A percentile compares a stretch with the other conserved stretches of the same genome.
Evolutionary conservation across 2,113 vertebrate genomes (phyloP).

Genomic region (Loxodonta africana): DNA sequence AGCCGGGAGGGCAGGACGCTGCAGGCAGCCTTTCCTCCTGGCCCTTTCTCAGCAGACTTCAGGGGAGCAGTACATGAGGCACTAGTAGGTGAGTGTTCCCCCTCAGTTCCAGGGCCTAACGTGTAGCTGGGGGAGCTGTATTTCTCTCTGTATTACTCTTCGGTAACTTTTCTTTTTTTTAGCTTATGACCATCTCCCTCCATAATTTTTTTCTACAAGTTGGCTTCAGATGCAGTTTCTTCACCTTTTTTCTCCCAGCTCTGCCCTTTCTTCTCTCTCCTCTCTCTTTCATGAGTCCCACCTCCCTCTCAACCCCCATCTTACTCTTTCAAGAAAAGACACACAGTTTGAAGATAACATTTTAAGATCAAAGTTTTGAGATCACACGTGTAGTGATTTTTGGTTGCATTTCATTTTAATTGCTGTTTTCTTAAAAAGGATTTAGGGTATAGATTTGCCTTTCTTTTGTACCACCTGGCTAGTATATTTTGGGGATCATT

Average conservation of each 20-base stretch:
- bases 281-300: not conserved
- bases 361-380: not conserved
- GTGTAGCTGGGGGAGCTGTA: not conserved
- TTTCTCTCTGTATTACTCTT: not conserved
- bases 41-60: not conserved
- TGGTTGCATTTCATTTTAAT: accelerated
- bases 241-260: no score
- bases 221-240: not conserved
- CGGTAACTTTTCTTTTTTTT: not conserved
- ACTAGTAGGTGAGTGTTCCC: not conserved
- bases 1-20: no score
- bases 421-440: not conserved
- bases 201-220: not conserved
- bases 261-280: no score
- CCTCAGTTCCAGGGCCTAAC: not conserved
- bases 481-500: accelerated
- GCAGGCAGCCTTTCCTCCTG: not conserved
- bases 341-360: accelerated
- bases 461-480: not conserved
- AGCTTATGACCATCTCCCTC: no score
- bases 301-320: not conserved
- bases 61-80: not conserved
- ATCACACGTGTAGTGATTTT: accelerated
- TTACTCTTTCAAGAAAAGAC: not conserved
- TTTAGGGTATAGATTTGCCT: not conserved